These are phyloP conservation scores for Cotesia typhae DNA, from an alignment of 1,140 invertebrate species.

Conservation along the genomic window DNA sequence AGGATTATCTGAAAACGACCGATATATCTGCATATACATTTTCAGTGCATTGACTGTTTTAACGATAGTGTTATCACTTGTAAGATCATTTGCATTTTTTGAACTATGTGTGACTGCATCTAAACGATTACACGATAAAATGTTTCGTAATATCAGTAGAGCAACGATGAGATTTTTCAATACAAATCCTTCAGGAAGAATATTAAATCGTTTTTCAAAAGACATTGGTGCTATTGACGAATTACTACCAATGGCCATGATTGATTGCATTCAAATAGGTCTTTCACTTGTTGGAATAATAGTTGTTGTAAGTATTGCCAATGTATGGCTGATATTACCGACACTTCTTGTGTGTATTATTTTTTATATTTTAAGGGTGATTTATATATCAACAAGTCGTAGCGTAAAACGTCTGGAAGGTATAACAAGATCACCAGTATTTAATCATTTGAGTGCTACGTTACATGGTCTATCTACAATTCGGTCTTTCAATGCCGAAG, in stretches of 20 bases:
- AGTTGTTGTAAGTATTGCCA: slow-evolving; percentile 70
- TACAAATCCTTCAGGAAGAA: slow-evolving; percentile 74
- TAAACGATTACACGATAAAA: slow-evolving; percentile 77
- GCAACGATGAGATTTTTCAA: slow-evolving; percentile 91
- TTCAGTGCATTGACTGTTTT: slow-evolving; percentile 67
- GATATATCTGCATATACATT: slow-evolving; percentile 68
- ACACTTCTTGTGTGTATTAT: slow-evolving; percentile 69
- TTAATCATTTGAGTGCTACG: slow-evolving; percentile 73
- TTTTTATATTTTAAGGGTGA: slow-evolving; percentile 70
- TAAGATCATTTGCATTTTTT: slow-evolving; percentile 78
- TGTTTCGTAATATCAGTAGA: slow-evolving; percentile 83
- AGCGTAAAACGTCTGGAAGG: slow-evolving; percentile 78
- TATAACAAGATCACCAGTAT: slow-evolving; percentile 73
- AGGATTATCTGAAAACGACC: slow-evolving; percentile 35
- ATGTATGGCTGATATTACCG: slow-evolving; percentile 71
- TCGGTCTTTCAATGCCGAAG: slow-evolving; percentile 70
- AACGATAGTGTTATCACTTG: slow-evolving; percentile 69
- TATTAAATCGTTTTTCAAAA: slow-evolving; percentile 80
- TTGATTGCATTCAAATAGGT: slow-evolving; percentile 67
- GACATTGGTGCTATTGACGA: slow-evolving; percentile 87
- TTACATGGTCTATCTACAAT: slow-evolving; percentile 75
- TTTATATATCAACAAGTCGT: slow-evolving; percentile 75
- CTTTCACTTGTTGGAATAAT: slow-evolving; percentile 74
- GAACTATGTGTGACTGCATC: slow-evolving; percentile 82
- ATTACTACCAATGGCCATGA: slow-evolving; percentile 69